Evolutionary conservation across 2,888 invertebrate genomes (phyloP).

Genomic region (Hirudinaria manillensis): DNA sequence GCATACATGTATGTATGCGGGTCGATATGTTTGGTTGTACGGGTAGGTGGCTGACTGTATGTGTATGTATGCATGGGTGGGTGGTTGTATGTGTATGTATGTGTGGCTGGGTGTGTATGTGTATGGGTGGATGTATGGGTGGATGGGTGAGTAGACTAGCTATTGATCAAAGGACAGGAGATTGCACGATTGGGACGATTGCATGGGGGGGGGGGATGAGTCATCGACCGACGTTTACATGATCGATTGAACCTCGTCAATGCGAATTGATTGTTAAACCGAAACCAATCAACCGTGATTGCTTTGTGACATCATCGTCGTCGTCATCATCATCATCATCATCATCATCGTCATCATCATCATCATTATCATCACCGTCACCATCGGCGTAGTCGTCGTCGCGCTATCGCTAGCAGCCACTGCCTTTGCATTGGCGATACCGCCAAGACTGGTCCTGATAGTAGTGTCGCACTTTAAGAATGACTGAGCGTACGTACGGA

Average conservation of each 20-base stretch:
- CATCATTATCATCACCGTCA: conserved; percentile 28
- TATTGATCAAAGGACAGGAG: too few relatives aligned
- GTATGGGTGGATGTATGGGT: too few relatives aligned
- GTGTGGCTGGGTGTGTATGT: neutral
- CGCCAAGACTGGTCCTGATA: too few relatives aligned
- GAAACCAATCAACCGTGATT: neutral
- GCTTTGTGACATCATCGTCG: conserved; percentile 34
- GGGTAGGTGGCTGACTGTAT: neutral
- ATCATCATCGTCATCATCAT: conserved; percentile 29
- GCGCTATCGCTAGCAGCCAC: neutral
- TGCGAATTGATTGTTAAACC: too few relatives aligned
- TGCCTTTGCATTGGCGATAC: neutral
- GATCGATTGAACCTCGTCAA: too few relatives aligned
- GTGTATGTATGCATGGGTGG: neutral
- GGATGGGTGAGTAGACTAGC: too few relatives aligned
- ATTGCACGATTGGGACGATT: too few relatives aligned
- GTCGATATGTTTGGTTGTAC: neutral
- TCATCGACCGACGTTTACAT: too few relatives aligned
- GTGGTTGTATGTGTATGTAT: neutral
- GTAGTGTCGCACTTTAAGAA: too few relatives aligned
- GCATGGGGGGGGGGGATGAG: too few relatives aligned
- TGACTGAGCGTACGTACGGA: too few relatives aligned
- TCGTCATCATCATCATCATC: conserved; percentile 33
- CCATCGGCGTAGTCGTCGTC: conserved; percentile 4
- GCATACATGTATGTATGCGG: conserved; percentile 23